Percentiles rank a stretch among this genome's conserved stretches.
Evolutionary conservation across 2,888 invertebrate genomes (phyloP).

Genomic region (Drosophila sordidula): DNA sequence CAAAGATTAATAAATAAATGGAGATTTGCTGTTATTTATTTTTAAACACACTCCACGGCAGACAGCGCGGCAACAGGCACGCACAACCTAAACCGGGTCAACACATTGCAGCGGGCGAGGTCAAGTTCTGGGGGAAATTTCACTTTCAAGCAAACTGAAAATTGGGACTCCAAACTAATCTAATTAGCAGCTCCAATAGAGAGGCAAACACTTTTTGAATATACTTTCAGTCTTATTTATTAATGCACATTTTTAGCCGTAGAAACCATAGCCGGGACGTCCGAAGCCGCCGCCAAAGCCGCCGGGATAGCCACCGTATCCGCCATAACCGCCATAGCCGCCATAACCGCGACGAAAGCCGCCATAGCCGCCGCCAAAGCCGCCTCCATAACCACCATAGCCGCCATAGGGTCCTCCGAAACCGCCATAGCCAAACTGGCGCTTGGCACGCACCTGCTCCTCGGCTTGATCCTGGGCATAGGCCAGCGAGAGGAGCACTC

Average conservation of each 20-base stretch:
- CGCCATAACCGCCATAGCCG: constrained; percentile 10
- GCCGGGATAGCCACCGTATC: constrained; percentile 7
- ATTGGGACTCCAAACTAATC: not conserved
- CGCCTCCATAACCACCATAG: constrained; percentile 4
- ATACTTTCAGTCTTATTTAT: constrained; percentile 35
- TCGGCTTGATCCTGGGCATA: constrained; percentile 26
- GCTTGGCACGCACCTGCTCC: constrained; percentile 50
- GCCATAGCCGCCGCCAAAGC: constrained; percentile 8
- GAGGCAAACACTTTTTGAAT: constrained; percentile 1
- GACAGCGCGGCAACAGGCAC: constrained; percentile 51
- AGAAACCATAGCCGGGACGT: constrained; percentile 10
- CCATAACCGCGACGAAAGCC: constrained; percentile 15
- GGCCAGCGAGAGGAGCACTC: constrained; percentile 47
- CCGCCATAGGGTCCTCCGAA: constrained; percentile 40
- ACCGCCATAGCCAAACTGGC: constrained; percentile 35
- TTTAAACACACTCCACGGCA: constrained; percentile 65
- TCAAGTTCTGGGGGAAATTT: constrained; percentile 64
- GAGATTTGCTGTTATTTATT: constrained; percentile 76
- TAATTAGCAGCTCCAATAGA: constrained; percentile 13
- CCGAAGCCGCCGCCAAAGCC: constrained; percentile 28
- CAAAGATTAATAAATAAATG: constrained; percentile 72
- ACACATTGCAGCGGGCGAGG: constrained; percentile 69
- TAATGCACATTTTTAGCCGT: constrained; percentile 19
- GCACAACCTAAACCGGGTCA: constrained; percentile 64
- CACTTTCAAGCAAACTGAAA: constrained; percentile 6